These are phyloP conservation scores for Schizopygopsis pylzovi DNA, from an alignment of 2,797 vertebrate species.

Conservation along the genomic window DNA sequence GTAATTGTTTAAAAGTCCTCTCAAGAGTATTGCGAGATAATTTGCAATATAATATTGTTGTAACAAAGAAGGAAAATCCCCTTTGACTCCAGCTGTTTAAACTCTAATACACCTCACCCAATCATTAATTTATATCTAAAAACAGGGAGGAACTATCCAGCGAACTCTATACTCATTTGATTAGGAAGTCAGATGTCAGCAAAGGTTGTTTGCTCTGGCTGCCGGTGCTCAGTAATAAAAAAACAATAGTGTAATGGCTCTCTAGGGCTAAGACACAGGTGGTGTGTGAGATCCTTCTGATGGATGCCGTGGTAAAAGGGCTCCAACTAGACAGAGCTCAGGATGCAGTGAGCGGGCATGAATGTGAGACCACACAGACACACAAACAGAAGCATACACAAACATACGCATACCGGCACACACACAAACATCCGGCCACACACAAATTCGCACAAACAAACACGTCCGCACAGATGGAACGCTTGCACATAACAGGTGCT, in stretches of 20 bases:
- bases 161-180: conserved; percentile 10
- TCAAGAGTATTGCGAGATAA: conserved; percentile 5
- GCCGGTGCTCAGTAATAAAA: not conserved
- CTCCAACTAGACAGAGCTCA: conserved; percentile 34
- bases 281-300: conserved; percentile 23
- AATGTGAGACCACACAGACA: conserved; percentile 40
- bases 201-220: conserved; percentile 34
- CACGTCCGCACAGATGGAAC: conserved; percentile 14
- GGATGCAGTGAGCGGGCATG: conserved; percentile 35
- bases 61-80: conserved; percentile 14
- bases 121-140: conserved; percentile 24
- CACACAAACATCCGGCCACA: conserved; percentile 51
- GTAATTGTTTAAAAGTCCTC: conserved; percentile 16
- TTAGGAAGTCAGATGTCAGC: conserved; percentile 50
- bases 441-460: conserved; percentile 16
- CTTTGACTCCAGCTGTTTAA: conserved; percentile 18
- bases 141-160: conserved; percentile 10
- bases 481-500: conserved; percentile 34
- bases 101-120: not conserved
- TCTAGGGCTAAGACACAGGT: conserved; percentile 39
- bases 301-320: conserved; percentile 36
- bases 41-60: not conserved
- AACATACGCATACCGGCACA: not conserved
- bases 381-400: conserved; percentile 31
- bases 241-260: conserved; percentile 53